phyloP scores from a whole-genome alignment of 2,113 vertebrate genomes.

The Cnemophilus loriae region DNA sequence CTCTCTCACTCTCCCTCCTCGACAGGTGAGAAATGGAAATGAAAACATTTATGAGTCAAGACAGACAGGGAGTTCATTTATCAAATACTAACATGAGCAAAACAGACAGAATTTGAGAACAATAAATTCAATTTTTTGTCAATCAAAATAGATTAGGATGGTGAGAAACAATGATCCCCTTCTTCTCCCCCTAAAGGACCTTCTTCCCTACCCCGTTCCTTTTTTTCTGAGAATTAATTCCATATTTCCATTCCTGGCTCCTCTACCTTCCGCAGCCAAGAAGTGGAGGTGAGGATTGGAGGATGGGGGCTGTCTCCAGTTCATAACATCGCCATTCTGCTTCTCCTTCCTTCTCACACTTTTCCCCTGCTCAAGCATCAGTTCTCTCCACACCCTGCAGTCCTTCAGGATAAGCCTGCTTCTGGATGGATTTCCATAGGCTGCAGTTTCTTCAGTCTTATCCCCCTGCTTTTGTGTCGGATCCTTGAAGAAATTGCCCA shows the following conservation, averaged over 20 bases:
- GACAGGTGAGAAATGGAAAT: neutral
- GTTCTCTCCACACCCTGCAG: neutral
- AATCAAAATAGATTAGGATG: neutral
- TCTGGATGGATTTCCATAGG: neutral
- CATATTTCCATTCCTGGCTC: neutral
- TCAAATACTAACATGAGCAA: neutral
- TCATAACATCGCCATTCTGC: neutral
- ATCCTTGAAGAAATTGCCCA: neutral
- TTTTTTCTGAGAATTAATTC: neutral
- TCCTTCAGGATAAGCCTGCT: neutral
- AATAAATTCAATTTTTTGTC: neutral
- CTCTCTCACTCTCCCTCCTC: neutral
- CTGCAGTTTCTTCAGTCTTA: neutral
- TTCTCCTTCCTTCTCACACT: neutral
- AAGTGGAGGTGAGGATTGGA: neutral
- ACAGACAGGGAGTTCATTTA: neutral
- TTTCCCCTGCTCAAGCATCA: rapidly evolving
- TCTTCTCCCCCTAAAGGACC: neutral
- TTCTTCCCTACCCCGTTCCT: neutral
- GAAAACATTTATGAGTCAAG: neutral
- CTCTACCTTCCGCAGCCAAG: neutral
- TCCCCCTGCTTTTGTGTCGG: neutral
- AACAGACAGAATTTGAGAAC: neutral
- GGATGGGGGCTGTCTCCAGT: neutral
- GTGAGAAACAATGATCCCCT: rapidly evolving